Evolutionary conservation across 2,113 vertebrate genomes (phyloP).

Genomic region (Ploceus nigricollis): DNA sequence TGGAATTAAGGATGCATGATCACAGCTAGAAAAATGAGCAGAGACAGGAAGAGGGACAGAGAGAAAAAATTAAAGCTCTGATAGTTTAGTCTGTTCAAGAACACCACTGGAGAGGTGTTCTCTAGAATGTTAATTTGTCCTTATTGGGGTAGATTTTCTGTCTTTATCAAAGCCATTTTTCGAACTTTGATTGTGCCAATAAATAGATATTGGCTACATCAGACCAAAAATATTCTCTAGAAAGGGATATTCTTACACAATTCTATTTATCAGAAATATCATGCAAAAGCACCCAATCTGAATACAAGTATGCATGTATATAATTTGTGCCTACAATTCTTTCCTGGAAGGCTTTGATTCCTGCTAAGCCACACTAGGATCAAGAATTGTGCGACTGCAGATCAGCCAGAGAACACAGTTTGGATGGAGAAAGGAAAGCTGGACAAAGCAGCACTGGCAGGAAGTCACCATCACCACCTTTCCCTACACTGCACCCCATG

Average conservation of each 20-base stretch:
- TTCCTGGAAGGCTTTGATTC: neutral
- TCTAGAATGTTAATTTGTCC: neutral
- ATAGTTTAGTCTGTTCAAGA: neutral
- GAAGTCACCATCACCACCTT: neutral
- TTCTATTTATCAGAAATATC: neutral
- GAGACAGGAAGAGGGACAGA: neutral
- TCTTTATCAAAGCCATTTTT: neutral
- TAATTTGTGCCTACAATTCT: neutral
- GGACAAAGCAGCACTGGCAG: neutral
- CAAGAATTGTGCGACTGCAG: neutral
- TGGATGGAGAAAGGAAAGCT: neutral
- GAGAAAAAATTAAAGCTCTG: neutral
- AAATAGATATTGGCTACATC: neutral
- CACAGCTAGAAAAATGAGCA: neutral
- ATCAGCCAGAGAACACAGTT: neutral
- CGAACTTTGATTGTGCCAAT: neutral
- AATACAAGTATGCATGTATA: fast-evolving
- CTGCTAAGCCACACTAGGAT: neutral
- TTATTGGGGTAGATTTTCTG: neutral
- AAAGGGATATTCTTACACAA: neutral
- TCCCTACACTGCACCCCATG: neutral
- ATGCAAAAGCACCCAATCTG: neutral
- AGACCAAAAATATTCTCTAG: neutral
- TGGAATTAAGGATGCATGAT: slow-evolving; percentile 13
- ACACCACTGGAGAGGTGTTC: neutral